Percentiles rank a stretch among this genome's conserved stretches.
Conservation (phyloP, 1,140 invertebrate genomes). For the Drosophila melanica region DNA sequence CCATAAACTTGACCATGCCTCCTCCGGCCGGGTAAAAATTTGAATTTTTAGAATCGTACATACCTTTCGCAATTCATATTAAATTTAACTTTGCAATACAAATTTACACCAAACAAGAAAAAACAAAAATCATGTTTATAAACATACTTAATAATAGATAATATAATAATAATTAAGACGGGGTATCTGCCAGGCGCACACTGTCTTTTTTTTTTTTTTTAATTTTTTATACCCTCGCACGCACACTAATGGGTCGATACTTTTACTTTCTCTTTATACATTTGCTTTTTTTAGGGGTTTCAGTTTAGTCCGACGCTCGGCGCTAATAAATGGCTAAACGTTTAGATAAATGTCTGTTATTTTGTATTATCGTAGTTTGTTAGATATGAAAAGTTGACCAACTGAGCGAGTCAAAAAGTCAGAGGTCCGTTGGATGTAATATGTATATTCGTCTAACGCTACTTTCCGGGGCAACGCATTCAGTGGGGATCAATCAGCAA, state of each 20-base stretch:
- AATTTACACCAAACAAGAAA: no score
- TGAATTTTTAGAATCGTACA: no score
- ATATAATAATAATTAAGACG: no score
- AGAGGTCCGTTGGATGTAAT: constrained; percentile 36
- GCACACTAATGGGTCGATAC: constrained; percentile 59
- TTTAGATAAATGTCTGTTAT: constrained; percentile 73
- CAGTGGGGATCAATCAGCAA: constrained; percentile 44
- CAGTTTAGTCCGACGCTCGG: constrained; percentile 11
- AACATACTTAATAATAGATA: no score
- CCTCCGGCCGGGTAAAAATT: no score
- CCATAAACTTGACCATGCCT: no score
- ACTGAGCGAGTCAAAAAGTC: constrained; percentile 21
- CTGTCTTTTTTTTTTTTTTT: background rate
- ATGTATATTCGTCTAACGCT: constrained; percentile 33
- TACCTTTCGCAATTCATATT: no score
- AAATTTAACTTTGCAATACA: no score
- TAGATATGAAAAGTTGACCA: constrained; percentile 66
- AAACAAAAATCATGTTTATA: no score
- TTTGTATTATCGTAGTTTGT: constrained; percentile 74
- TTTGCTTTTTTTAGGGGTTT: constrained; percentile 24
- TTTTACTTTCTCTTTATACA: constrained; percentile 30
- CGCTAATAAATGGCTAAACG: constrained; percentile 76
- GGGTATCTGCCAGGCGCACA: background rate
- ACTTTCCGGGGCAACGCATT: constrained; percentile 18
- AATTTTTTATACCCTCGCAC: constrained; percentile 30